A percentile compares a stretch with the other conserved stretches of the same genome.
phyloP scores from a whole-genome alignment of 2,888 invertebrate species.

The Eupeodes luniger region DNA sequence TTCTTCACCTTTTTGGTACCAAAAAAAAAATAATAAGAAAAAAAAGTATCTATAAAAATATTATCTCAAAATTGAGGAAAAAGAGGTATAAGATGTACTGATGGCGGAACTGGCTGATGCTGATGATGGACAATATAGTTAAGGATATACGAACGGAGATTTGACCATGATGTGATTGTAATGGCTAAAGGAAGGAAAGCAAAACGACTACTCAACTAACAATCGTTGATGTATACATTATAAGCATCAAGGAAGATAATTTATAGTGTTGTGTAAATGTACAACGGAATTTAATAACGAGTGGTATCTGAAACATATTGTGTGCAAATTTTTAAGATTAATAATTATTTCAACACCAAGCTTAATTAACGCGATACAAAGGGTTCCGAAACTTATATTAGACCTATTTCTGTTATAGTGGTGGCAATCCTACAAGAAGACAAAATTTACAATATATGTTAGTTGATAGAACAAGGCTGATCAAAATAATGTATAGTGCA shows the following conservation, averaged over 20 bases:
- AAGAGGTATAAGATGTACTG: background rate
- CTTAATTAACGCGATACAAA: no score
- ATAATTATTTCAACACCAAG: no score
- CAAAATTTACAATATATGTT: no score
- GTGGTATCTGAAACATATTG: no score
- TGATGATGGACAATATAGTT: conserved; percentile 23
- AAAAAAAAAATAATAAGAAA: conserved; percentile 42
- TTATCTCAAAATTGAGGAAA: conserved; percentile 9
- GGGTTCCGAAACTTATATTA: no score
- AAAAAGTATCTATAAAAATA: conserved; percentile 7
- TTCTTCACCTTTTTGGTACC: conserved; percentile 77
- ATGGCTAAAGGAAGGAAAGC: background rate
- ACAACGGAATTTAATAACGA: no score
- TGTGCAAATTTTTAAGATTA: no score
- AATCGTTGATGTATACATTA: background rate
- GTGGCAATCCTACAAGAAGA: no score
- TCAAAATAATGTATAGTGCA: no score
- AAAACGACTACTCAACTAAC: conserved; percentile 11
- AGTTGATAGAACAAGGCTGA: no score
- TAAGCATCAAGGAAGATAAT: background rate
- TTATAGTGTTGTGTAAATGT: background rate
- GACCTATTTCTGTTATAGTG: no score
- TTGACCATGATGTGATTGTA: conserved; percentile 35
- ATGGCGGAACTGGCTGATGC: background rate
- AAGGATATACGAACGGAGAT: background rate